A percentile compares a stretch with the other conserved stretches of the same genome.
These are phyloP conservation scores for Aldabrachelys gigantea DNA, from an alignment of 2,113 vertebrate genomes.

Conservation along the genomic window DNA sequence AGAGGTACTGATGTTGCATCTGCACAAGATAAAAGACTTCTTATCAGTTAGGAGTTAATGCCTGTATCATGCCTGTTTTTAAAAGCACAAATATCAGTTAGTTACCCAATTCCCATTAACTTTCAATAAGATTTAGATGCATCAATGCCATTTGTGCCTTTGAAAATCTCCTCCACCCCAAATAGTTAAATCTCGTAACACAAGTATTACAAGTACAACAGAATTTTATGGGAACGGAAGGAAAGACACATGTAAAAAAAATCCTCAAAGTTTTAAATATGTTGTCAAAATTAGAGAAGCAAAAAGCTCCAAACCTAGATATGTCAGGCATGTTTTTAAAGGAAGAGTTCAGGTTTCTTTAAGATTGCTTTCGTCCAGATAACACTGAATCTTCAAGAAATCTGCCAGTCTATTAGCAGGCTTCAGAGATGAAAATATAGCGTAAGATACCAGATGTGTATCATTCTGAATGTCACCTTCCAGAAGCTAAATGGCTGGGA, in stretches of 20 bases:
- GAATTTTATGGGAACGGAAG: neutral
- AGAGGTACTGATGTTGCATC: neutral
- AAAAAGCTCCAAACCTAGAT: constrained; percentile 42
- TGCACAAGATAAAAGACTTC: neutral
- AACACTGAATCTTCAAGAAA: constrained; percentile 35
- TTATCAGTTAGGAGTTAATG: neutral
- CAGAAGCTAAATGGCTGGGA: constrained; percentile 48
- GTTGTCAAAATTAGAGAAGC: constrained; percentile 23
- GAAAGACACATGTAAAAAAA: neutral
- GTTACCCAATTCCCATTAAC: neutral
- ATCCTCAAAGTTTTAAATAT: constrained; percentile 10
- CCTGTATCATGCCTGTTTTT: neutral
- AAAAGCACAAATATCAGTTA: neutral
- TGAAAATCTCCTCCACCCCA: neutral
- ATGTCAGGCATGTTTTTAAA: constrained; percentile 45
- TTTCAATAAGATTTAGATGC: neutral
- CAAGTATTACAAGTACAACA: neutral
- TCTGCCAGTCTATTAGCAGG: constrained; percentile 60
- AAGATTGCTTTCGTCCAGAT: constrained; percentile 40
- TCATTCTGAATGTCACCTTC: constrained; percentile 45
- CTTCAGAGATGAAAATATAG: constrained; percentile 62
- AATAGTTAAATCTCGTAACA: neutral
- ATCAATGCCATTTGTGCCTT: neutral
- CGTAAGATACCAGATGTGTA: constrained; percentile 41
- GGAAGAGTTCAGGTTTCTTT: constrained; percentile 61